Base-by-base conservation (phyloP, 2,113 vertebrate genomes). In the Lasiurus cinereus region DNA sequence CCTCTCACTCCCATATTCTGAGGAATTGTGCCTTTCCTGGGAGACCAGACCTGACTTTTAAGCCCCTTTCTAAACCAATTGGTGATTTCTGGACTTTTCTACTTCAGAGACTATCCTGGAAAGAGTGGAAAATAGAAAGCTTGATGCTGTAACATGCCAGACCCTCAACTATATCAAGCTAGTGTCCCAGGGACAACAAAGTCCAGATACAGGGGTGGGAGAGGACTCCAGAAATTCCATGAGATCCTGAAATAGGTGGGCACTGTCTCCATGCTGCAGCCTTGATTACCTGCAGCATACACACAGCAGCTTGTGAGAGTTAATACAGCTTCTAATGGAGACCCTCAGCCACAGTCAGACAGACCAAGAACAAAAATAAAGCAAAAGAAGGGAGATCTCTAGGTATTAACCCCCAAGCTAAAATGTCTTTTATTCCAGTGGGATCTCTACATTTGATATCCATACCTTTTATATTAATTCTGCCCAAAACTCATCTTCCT, bases 301-400 rank as follows among this genome's bases (percentile, higher is more conserved):
- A n/a, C 3, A 31, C 9, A 79, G 22, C 21, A 48, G 5, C 7
- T 82, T 83, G 24, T 62, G 59, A 72, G 29, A 80, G n/a, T 8
- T 36, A 14, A 39, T 24, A 24, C 3, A 36, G 1, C 29, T 74
- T 86, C 64, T 8, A 78, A 1, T 27, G 46, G n/a, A 88, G 29
- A 84, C 1, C 5, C 39, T 83, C 36, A 70, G 33, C n/a, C 66
- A 78, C 16, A 54, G 21, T 36, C 93, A 50, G 4, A 59, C 14
- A 87, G 31, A 46, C 29, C 33, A 76, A 19, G 83, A 76, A 67
- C 4, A 90, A 95, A 84, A 46, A 27, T 69, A 64, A 80, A 8
- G 3, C 5, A 27, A 77, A 80, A 67, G 48, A 31, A 69, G 4
- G 4, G n/a, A 59, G 52, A 39, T 5, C 48, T 50, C 21, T 27